Evolutionary conservation across 2,888 invertebrate species (phyloP).

Genomic region (Coleophora deauratella): DNA sequence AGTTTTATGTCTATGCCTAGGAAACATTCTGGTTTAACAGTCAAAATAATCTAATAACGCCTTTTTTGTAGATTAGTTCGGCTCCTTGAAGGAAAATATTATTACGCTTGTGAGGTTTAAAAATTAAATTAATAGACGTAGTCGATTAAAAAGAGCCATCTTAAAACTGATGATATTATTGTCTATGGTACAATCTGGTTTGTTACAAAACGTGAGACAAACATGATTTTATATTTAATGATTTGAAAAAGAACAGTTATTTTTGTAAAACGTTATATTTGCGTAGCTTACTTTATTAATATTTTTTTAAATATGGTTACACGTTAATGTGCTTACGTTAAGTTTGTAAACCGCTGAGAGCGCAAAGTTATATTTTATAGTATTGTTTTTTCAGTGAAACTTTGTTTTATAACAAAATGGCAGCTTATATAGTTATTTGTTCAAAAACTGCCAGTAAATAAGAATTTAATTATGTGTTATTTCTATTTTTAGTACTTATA

Average conservation of each 20-base stretch:
- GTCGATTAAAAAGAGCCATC: no score
- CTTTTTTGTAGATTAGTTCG: no score
- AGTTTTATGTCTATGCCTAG: no score
- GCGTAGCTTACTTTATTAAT: slow-evolving; percentile 47
- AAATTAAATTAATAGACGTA: no score
- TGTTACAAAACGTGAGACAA: no score
- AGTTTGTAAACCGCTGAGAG: slow-evolving; percentile 19
- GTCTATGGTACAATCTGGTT: no score
- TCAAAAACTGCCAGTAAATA: slow-evolving; percentile 30
- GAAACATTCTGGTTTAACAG: no score
- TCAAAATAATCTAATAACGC: no score
- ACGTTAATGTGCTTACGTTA: slow-evolving; percentile 43
- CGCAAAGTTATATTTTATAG: slow-evolving; percentile 27
- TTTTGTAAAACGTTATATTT: slow-evolving; percentile 55
- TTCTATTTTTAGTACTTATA: slow-evolving; percentile 34
- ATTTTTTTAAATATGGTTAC: slow-evolving; percentile 32
- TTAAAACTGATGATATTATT: no score
- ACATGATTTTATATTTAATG: no score
- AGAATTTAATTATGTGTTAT: slow-evolving; percentile 23
- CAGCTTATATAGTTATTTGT: slow-evolving; percentile 13
- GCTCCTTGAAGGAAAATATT: no score
- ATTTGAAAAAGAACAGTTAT: slow-evolving; percentile 40
- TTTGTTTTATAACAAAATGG: slow-evolving; percentile 17
- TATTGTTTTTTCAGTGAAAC: slow-evolving; percentile 30
- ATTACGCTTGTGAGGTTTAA: no score